Evolutionary conservation across 2,888 invertebrate species (phyloP).

Genomic region (Drosophila nr. medialis): DNA sequence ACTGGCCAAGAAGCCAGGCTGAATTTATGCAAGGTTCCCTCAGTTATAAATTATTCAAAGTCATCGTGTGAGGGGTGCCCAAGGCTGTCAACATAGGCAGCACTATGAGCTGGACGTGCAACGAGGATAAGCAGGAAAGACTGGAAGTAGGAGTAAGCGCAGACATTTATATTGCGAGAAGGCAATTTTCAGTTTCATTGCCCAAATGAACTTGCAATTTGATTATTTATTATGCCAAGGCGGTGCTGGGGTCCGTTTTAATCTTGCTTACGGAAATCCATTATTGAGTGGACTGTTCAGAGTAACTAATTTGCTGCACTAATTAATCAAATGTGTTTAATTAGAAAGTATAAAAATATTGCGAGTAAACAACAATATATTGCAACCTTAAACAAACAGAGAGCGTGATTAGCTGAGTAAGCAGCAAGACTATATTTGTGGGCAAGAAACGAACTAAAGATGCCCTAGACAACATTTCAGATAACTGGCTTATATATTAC

Average conservation of each 20-base stretch:
- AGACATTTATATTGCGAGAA: constrained; percentile 38
- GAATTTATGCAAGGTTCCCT: constrained; percentile 58
- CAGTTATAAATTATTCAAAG: constrained; percentile 75
- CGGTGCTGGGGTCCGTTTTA: constrained; percentile 45
- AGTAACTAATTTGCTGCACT: constrained; percentile 60
- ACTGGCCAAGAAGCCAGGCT: constrained; percentile 35
- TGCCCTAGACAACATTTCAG: not conserved
- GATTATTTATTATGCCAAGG: constrained; percentile 73
- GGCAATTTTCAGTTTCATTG: constrained; percentile 70
- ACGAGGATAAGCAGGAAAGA: not conserved
- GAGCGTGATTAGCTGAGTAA: not conserved
- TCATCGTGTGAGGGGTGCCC: constrained; percentile 65
- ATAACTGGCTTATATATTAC: not conserved
- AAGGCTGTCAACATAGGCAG: constrained; percentile 39
- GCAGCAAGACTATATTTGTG: not conserved
- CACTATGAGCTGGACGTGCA: constrained; percentile 3
- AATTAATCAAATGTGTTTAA: constrained; percentile 77
- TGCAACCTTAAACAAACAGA: not conserved
- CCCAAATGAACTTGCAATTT: constrained; percentile 74
- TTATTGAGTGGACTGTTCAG: constrained; percentile 67
- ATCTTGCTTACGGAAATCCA: constrained; percentile 45
- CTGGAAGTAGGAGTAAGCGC: not conserved
- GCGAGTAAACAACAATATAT: not conserved
- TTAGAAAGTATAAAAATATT: constrained; percentile 46
- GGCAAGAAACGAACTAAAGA: not conserved